phyloP scores from a whole-genome alignment of 2,888 invertebrate species.

The Cordilura impudica region DNA sequence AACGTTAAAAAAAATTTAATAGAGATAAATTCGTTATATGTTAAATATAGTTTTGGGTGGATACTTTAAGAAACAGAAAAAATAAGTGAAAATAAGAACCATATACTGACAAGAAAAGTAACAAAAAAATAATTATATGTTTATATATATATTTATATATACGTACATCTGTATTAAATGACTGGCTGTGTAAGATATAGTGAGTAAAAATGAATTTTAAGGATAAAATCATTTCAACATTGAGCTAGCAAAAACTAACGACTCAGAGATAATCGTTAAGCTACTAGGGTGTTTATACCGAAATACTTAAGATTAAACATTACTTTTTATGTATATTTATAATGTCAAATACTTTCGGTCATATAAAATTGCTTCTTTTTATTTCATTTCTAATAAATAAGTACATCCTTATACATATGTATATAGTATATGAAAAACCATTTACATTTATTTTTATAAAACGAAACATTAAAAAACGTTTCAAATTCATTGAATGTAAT shows the following conservation, averaged over 20 bases:
- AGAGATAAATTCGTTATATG: conserved; percentile 26
- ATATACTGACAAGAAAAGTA: conserved; percentile 1
- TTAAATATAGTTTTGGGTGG: conserved; percentile 26
- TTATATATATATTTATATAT: no score
- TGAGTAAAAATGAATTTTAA: conserved; percentile 12
- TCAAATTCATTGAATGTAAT: no score
- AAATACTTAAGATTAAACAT: background rate
- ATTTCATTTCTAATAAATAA: no score
- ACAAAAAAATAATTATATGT: no score
- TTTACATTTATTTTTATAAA: no score
- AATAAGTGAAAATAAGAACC: background rate
- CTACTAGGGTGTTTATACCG: background rate
- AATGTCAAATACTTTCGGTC: no score
- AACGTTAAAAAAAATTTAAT: background rate
- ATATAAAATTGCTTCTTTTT: no score
- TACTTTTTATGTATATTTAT: background rate
- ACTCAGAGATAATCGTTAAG: conserved; percentile 25
- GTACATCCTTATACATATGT: no score
- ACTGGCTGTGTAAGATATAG: background rate
- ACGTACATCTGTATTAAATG: background rate
- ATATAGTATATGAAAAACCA: no score
- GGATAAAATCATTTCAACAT: conserved; percentile 20
- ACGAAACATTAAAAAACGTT: no score
- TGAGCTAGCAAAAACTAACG: conserved; percentile 2
- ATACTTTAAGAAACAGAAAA: background rate